A percentile compares a stretch with the other conserved stretches of the same genome.
phyloP scores from a whole-genome alignment of 2,113 vertebrate genomes.

The Calcarius ornatus region DNA sequence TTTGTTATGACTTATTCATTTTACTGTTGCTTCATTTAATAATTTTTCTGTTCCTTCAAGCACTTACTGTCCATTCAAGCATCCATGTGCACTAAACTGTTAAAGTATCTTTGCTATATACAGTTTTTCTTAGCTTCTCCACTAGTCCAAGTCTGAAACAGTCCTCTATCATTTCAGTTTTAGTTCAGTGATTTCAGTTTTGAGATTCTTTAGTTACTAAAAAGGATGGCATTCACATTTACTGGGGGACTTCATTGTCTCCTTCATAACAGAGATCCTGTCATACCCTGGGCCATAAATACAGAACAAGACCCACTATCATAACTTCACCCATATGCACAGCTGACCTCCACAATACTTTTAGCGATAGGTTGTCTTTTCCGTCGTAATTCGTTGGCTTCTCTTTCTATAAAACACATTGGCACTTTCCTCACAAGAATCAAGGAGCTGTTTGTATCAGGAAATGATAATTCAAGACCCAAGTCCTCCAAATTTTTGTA shows the following conservation, averaged over 20 bases:
- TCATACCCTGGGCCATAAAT: not conserved
- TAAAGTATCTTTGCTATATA: not conserved
- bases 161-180: not conserved
- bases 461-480: conserved; percentile 86
- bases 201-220: not conserved
- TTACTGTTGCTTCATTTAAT: not conserved
- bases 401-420: conserved; percentile 89
- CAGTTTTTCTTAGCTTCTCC: not conserved
- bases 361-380: conserved; percentile 84
- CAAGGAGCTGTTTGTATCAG: conserved; percentile 60
- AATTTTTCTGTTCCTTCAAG: not conserved
- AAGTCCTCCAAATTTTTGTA: conserved; percentile 77
- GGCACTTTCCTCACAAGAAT: conserved; percentile 87
- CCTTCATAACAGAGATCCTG: not conserved
- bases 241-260: not conserved
- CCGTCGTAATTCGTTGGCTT: conserved; percentile 85
- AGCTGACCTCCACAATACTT: conserved; percentile 85
- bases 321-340: not conserved
- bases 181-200: not conserved
- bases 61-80: not conserved
- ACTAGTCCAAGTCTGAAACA: not conserved
- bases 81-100: not conserved
- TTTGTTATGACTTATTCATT: not conserved
- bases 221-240: not conserved
- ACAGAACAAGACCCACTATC: not conserved